Percentiles rank a stretch among this genome's conserved stretches.
phyloP scores from a whole-genome alignment of 2,797 vertebrate genomes.

The Macropus fuliginosus region DNA sequence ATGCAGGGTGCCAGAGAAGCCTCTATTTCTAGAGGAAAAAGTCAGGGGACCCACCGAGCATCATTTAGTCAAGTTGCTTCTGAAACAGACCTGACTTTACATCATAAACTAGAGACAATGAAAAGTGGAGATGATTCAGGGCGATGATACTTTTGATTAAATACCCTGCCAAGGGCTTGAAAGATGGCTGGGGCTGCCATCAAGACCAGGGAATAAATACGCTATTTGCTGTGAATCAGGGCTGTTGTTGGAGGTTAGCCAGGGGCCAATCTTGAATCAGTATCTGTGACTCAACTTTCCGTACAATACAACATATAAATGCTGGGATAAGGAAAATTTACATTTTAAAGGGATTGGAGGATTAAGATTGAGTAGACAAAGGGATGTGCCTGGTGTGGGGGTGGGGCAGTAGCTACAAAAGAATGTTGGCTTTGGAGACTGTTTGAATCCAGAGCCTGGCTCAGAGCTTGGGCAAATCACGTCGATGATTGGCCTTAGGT shows the following conservation, averaged over 20 bases:
- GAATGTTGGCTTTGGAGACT: not conserved
- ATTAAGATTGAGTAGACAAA: not conserved
- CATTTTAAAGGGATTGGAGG: not conserved
- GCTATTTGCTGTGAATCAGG: slow-evolving; percentile 25
- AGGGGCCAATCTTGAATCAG: slow-evolving; percentile 12
- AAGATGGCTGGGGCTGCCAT: not conserved
- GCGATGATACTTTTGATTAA: not conserved
- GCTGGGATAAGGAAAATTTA: not conserved
- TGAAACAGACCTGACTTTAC: not conserved
- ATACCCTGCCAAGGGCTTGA: not conserved
- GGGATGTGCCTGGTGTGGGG: not conserved
- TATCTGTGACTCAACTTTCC: slow-evolving; percentile 11
- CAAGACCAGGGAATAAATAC: slow-evolving; percentile 16
- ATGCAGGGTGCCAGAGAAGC: not conserved
- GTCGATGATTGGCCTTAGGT: not conserved
- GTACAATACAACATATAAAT: slow-evolving; percentile 4
- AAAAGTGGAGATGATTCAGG: slow-evolving; percentile 33
- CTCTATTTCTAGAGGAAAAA: not conserved
- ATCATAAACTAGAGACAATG: not conserved
- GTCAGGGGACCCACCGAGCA: not conserved
- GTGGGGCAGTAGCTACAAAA: not conserved
- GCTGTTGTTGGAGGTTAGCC: slow-evolving; percentile 18
- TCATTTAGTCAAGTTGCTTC: not conserved
- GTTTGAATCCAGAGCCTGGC: not conserved
- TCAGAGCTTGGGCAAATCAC: not conserved